These are phyloP conservation scores for Ferdinandea cuprea DNA, from an alignment of 2,888 invertebrate genomes.

Conservation along the genomic window DNA sequence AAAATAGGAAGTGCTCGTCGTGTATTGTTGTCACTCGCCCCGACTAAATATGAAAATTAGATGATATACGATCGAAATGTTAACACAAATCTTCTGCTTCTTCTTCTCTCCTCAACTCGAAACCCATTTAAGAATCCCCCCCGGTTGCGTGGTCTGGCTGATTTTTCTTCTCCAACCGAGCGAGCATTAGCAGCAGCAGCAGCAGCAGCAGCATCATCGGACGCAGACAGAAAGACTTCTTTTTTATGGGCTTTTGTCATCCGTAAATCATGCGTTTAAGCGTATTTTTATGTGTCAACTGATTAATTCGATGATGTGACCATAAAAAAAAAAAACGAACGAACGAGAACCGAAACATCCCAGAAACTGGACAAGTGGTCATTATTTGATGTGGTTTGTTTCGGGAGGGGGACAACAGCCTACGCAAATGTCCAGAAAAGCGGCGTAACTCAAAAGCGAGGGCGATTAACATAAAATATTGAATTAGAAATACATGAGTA, in stretches of 20 bases:
- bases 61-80: slow-evolving; percentile 74
- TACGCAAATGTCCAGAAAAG: slow-evolving; percentile 64
- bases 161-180: slow-evolving; percentile 8
- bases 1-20: slow-evolving; percentile 53
- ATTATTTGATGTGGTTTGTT: slow-evolving; percentile 37
- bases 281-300: slow-evolving; percentile 75
- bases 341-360: not conserved
- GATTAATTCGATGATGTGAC: slow-evolving; percentile 74
- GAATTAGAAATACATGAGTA: slow-evolving; percentile 65
- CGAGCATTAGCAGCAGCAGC: too few relatives aligned
- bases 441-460: slow-evolving; percentile 68
- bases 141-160: slow-evolving; percentile 72
- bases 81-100: too few relatives aligned
- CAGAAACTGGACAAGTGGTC: slow-evolving; percentile 25
- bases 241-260: slow-evolving; percentile 73
- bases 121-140: slow-evolving; percentile 48
- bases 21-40: slow-evolving; percentile 24
- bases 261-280: slow-evolving; percentile 74
- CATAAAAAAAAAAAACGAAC: slow-evolving; percentile 45
- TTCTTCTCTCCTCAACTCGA: slow-evolving; percentile 36
- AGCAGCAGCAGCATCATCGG: slow-evolving; percentile 16
- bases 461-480: slow-evolving; percentile 74
- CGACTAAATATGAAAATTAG: slow-evolving; percentile 70
- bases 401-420: slow-evolving; percentile 49
- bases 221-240: slow-evolving; percentile 59